These are phyloP conservation scores for Xenopus petersii DNA, from an alignment of 2,797 vertebrate genomes.

Conservation along the genomic window DNA sequence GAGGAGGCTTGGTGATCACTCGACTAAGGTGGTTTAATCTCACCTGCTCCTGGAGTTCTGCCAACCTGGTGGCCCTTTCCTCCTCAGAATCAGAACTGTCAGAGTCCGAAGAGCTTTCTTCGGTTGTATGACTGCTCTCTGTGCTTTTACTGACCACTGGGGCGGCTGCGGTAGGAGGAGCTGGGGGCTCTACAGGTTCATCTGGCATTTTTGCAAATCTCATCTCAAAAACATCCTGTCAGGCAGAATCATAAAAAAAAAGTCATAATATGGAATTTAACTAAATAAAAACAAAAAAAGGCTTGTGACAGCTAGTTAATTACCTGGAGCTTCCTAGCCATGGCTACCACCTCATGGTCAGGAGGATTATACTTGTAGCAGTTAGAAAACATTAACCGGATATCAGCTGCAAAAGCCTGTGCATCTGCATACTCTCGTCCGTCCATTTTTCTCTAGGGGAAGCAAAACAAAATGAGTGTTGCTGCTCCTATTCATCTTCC, in stretches of 20 bases:
- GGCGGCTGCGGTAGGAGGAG: conserved; percentile 59
- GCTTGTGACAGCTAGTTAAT: conserved; percentile 16
- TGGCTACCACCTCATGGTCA: conserved; percentile 81
- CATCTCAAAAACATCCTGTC: conserved; percentile 90
- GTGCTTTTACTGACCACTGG: conserved; percentile 69
- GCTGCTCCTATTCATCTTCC: no score
- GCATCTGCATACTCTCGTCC: conserved; percentile 83
- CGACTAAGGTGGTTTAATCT: conserved; percentile 31
- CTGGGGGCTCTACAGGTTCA: conserved; percentile 67
- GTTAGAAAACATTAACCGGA: conserved; percentile 95
- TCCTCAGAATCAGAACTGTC: conserved; percentile 80
- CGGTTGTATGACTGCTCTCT: conserved; percentile 73
- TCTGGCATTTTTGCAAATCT: conserved; percentile 92
- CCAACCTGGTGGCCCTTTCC: conserved; percentile 74
- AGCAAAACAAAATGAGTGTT: no score
- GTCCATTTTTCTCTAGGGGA: conserved; percentile 85
- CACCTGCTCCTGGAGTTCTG: conserved; percentile 88
- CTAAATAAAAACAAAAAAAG: no score
- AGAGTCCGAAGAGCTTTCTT: conserved; percentile 69
- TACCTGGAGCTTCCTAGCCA: conserved; percentile 92
- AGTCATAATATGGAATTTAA: neutral
- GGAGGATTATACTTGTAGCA: conserved; percentile 97
- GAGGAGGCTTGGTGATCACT: no score
- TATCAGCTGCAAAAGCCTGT: conserved; percentile 85
- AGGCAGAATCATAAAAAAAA: neutral